phyloP scores from a whole-genome alignment of 2,888 invertebrate species.

The Drosophila buzzatii region DNA sequence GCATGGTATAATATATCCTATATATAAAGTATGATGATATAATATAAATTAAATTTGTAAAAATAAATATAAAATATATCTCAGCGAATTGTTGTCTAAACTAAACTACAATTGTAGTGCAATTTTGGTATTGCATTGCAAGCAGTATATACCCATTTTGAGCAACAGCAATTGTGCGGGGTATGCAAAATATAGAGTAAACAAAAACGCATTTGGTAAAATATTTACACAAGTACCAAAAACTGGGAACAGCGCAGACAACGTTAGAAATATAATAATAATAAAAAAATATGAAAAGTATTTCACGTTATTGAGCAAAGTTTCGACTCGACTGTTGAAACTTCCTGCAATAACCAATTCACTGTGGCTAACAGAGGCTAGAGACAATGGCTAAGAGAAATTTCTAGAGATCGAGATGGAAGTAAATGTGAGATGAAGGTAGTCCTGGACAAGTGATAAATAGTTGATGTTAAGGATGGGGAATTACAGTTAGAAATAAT shows the following conservation, averaged over 20 bases:
- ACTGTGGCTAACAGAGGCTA: not conserved
- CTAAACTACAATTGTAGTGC: not conserved
- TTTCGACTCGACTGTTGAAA: not conserved
- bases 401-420: not conserved
- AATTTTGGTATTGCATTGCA: too few species aligned
- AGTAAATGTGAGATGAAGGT: too few species aligned
- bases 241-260: slow-evolving; percentile 9
- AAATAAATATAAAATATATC: not conserved
- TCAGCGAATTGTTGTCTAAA: not conserved
- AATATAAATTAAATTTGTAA: not conserved
- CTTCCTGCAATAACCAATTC: not conserved
- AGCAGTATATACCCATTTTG: not conserved
- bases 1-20: slow-evolving; percentile 7
- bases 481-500: too few species aligned
- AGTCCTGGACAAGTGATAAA: too few species aligned
- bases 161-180: not conserved
- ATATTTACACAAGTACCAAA: slow-evolving; percentile 63
- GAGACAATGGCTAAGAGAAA: not conserved
- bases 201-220: slow-evolving; percentile 76
- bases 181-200: slow-evolving; percentile 44
- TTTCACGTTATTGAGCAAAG: not conserved
- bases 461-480: too few species aligned
- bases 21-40: not conserved
- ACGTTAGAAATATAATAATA: slow-evolving; percentile 16
- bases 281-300: slow-evolving; percentile 19